Evolutionary conservation across 2,113 vertebrate genomes (phyloP), one percentile per base, ranked within the genome.

Genomic region (Miniopterus natalensis): DNA sequence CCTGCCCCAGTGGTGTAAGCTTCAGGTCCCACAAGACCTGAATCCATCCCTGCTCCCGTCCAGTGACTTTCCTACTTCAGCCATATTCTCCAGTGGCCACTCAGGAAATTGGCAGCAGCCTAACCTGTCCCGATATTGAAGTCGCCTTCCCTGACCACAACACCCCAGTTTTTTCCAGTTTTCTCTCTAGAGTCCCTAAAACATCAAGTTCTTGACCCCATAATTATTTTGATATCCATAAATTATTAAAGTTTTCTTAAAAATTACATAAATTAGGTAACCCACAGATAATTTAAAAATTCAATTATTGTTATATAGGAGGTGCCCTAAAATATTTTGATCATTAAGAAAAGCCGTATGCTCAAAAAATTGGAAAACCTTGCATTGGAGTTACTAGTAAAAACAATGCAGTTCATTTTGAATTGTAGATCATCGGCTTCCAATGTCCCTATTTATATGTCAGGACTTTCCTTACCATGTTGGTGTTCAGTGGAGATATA

Each of bases 181-280:
- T 95, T 93, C 78, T 85, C 47, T 84, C 65, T 55, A 20, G 13
- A 27, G 42, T 71, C 47, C 27, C 42, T 31, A 7, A 77, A 49
- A 71, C 55, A 42, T 61, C 12, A 15, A 10, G 49, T 61, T 47
- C 80, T 75, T 80, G 15, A 45, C 27, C 14, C 4, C n/a, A 61
- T 84, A 61, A 59, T 61, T 7, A 17, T 59, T 96, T 88, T 42
- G 6, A 79, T 65, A 21, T 66, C 31, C 13, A 21, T 18, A 85
- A 95, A 73, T 78, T 92, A 77, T 65, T 79, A 79, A 55, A 68
- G 8, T 70, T 74, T 59, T 93, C 80, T 27, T 84, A 40, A 23
- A 86, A 57, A 53, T 59, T 65, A 61, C 0, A 94, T 17, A 94
- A 66, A 83, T 73, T 53, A 80, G 70, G 31, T 85, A 90, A 88